Evolutionary conservation across 23 tunicate species (phyloP).

Genomic region (Halocynthia roretzi): DNA sequence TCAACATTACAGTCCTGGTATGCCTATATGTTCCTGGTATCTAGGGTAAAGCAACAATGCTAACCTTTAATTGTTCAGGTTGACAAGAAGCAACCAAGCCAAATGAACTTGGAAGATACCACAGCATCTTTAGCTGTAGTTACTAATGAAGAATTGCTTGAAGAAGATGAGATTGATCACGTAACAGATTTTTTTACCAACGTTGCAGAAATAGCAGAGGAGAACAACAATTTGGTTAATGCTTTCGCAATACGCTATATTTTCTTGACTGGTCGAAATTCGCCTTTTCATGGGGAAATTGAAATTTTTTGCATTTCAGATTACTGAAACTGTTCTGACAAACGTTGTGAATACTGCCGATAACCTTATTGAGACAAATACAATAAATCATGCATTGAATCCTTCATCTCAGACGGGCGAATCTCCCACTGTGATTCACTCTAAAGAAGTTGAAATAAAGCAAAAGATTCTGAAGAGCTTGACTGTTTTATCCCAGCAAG

Average conservation of each 20-base stretch:
- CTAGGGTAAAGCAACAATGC: neutral
- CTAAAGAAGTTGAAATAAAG: slow-evolving; percentile 4
- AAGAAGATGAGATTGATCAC: neutral
- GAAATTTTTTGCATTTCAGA: neutral
- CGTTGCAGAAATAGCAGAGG: neutral
- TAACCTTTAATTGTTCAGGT: neutral
- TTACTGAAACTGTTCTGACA: neutral
- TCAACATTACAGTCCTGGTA: too few species aligned
- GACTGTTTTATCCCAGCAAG: slow-evolving; percentile 5
- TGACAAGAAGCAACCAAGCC: neutral
- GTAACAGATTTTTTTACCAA: neutral
- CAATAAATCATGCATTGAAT: too few species aligned
- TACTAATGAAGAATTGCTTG: neutral
- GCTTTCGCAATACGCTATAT: neutral
- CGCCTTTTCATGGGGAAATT: neutral
- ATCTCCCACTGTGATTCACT: too few species aligned
- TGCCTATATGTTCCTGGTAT: too few species aligned
- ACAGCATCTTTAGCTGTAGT: neutral
- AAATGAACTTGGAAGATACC: neutral
- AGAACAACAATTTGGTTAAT: neutral
- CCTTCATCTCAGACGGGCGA: too few species aligned
- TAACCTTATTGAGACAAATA: slow-evolving; percentile 3
- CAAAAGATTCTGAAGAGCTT: slow-evolving; percentile 2
- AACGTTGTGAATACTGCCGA: neutral
- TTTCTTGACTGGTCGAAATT: neutral